Evolutionary conservation across 1,140 invertebrate genomes (phyloP).

Genomic region (Penaeus japonicus): DNA sequence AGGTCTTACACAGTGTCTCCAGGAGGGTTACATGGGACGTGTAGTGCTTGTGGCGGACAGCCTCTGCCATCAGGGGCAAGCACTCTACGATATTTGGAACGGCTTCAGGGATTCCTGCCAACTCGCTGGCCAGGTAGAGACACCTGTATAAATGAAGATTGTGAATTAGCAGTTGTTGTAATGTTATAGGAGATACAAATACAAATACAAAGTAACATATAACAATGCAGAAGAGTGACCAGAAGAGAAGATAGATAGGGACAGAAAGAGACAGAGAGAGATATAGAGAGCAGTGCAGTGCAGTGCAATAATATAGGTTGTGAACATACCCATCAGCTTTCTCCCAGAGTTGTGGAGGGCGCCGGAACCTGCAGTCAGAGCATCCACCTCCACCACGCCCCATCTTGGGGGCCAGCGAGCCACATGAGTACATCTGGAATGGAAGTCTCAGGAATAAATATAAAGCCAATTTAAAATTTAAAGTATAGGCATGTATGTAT

Average conservation of each 20-base stretch:
- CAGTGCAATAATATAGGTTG: background rate
- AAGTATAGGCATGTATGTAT: too few species aligned
- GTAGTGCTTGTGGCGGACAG: constrained; percentile 66
- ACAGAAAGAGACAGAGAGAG: too few species aligned
- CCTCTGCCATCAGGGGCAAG: constrained; percentile 64
- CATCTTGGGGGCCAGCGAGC: constrained; percentile 70
- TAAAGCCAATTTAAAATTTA: too few species aligned
- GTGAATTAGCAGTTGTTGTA: constrained; percentile 1
- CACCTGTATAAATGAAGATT: constrained; percentile 63
- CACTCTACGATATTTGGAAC: constrained; percentile 8
- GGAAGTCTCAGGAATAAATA: constrained; percentile 27
- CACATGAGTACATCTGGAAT: constrained; percentile 70
- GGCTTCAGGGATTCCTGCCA: constrained; percentile 64
- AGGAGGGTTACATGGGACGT: constrained; percentile 67
- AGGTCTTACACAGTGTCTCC: constrained; percentile 69
- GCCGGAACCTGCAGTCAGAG: constrained; percentile 66
- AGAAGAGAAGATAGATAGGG: too few species aligned
- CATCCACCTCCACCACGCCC: constrained; percentile 66
- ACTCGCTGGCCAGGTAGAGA: constrained; percentile 66
- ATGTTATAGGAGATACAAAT: background rate
- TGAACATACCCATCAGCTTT: constrained; percentile 68
- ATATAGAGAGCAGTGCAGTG: too few species aligned
- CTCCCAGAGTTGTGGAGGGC: constrained; percentile 70
- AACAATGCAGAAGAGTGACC: background rate
- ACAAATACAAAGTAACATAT: background rate